These are phyloP conservation scores for Pomacea maculata DNA, from an alignment of 1,140 invertebrate genomes.

Conservation along the genomic window DNA sequence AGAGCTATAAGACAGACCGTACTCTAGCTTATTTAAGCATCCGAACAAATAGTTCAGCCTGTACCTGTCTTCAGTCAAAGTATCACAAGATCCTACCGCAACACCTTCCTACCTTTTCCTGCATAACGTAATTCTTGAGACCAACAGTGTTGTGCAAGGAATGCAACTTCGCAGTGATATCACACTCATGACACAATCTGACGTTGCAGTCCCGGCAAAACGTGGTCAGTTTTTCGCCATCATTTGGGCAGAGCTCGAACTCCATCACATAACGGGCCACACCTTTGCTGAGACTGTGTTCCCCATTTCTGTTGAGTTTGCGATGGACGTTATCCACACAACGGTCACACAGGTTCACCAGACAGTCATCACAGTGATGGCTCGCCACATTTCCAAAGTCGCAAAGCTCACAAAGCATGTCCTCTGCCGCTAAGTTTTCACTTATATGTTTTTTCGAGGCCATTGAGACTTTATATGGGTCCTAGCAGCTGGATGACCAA, in stretches of 20 bases:
- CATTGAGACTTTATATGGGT: too few relatives aligned
- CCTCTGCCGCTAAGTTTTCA: too few relatives aligned
- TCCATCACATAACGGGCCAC: background rate
- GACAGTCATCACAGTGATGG: conserved; percentile 13
- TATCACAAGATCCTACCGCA: too few relatives aligned
- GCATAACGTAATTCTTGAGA: background rate
- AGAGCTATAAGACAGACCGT: too few relatives aligned
- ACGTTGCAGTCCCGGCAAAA: conserved; percentile 1
- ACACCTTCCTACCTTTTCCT: conserved; percentile 8
- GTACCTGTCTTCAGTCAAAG: too few relatives aligned
- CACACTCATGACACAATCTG: conserved; percentile 9
- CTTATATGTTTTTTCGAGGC: too few relatives aligned
- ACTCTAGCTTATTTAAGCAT: too few relatives aligned
- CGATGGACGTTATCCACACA: background rate
- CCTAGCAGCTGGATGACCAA: too few relatives aligned
- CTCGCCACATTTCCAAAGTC: background rate
- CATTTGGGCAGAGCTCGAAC: conserved; percentile 10
- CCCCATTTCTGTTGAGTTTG: background rate
- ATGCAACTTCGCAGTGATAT: conserved; percentile 1
- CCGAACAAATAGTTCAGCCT: too few relatives aligned
- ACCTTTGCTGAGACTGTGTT: background rate
- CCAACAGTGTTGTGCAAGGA: background rate
- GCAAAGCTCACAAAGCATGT: conserved; percentile 14
- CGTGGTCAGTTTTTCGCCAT: conserved; percentile 14
- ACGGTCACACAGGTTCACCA: conserved; percentile 18